Percentiles rank a stretch among this genome's conserved stretches.
Evolutionary conservation across 2,113 vertebrate genomes (phyloP).

Genomic region (Rutilus rutilus): DNA sequence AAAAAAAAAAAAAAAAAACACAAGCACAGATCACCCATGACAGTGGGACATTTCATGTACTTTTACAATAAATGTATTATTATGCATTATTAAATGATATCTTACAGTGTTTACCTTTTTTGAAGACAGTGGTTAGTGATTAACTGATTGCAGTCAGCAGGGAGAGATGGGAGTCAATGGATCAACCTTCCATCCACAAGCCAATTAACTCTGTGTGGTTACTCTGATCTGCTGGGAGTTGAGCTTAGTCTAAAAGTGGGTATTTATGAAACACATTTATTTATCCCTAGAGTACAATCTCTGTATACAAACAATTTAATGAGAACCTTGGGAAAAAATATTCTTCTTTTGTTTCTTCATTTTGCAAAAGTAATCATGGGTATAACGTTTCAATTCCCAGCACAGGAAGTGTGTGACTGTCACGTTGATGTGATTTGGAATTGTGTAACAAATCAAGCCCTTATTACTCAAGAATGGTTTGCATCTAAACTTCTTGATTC

Average conservation of each 20-base stretch:
- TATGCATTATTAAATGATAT: background rate
- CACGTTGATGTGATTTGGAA: conserved; percentile 5
- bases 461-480: conserved; percentile 1
- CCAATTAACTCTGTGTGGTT: conserved; percentile 35
- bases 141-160: conserved; percentile 20
- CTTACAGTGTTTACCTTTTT: background rate
- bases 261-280: conserved; percentile 25
- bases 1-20: too few species aligned
- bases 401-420: conserved; percentile 4
- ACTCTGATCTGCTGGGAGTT: conserved; percentile 13
- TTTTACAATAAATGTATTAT: background rate
- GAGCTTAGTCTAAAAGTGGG: conserved; percentile 24
- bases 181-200: conserved; percentile 21
- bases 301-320: conserved; percentile 30
- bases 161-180: conserved; percentile 14
- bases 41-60: background rate
- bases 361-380: conserved; percentile 10
- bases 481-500: background rate
- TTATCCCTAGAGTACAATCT: conserved; percentile 26
- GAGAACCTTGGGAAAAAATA: background rate
- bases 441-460: conserved; percentile 2
- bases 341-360: background rate
- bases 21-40: too few species aligned
- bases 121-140: conserved; percentile 18
- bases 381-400: conserved; percentile 14